These are phyloP conservation scores for Coptotermes formosanus DNA, from an alignment of 1,140 invertebrate genomes.

Conservation along the genomic window DNA sequence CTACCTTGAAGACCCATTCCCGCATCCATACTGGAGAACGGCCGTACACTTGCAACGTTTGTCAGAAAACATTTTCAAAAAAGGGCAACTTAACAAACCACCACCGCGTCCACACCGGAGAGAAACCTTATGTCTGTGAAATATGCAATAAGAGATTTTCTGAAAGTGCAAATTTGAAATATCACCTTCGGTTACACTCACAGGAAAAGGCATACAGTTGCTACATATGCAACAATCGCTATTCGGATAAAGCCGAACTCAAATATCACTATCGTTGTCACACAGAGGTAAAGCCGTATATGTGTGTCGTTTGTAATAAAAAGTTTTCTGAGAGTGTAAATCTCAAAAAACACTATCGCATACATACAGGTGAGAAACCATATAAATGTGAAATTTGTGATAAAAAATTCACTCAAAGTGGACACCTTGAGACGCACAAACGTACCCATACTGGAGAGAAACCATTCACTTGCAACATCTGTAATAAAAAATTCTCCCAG, in stretches of 20 bases:
- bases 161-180: constrained; percentile 9
- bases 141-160: constrained; percentile 24
- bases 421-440: constrained; percentile 51
- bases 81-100: constrained; percentile 24
- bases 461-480: constrained; percentile 53
- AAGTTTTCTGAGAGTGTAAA: neutral
- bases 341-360: constrained; percentile 20
- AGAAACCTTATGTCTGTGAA: constrained; percentile 29
- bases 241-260: too few relatives aligned
- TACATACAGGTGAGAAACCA: constrained; percentile 28
- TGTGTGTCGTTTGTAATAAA: constrained; percentile 28
- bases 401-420: constrained; percentile 64
- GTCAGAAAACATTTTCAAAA: neutral
- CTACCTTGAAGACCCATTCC: neutral
- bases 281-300: constrained; percentile 22
- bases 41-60: neutral
- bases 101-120: constrained; percentile 24
- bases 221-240: neutral
- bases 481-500: neutral
- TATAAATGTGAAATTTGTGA: constrained; percentile 26
- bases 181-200: constrained; percentile 1
- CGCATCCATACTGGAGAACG: neutral
- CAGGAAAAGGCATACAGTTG: neutral
- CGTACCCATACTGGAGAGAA: constrained; percentile 43
- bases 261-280: neutral